Percentiles rank a stretch among this genome's conserved stretches.
These are phyloP conservation scores for Mizuhopecten yessoensis DNA, from an alignment of 1,140 invertebrate genomes.

Conservation along the genomic window DNA sequence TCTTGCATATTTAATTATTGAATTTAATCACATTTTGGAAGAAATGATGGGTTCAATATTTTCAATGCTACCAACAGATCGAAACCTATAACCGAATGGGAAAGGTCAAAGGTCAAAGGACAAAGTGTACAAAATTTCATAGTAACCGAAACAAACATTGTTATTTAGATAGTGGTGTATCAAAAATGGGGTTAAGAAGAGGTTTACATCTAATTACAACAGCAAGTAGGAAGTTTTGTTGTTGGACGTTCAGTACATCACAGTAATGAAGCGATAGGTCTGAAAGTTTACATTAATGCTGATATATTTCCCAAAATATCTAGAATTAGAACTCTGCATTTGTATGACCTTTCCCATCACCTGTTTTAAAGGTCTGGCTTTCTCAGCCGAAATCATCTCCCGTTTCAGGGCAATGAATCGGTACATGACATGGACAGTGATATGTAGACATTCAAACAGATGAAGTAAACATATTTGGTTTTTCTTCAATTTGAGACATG, in stretches of 20 bases:
- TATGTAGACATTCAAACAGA: slow-evolving; percentile 27
- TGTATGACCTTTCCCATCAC: background rate
- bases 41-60: slow-evolving; percentile 39
- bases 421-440: background rate
- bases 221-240: background rate
- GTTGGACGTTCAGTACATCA: background rate
- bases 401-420: background rate
- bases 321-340: background rate
- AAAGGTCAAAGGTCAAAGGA: slow-evolving; percentile 6
- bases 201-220: background rate
- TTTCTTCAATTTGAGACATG: slow-evolving; percentile 39
- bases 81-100: slow-evolving; percentile 37
- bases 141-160: background rate
- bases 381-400: background rate
- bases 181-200: background rate
- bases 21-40: slow-evolving; percentile 40
- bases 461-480: slow-evolving; percentile 35
- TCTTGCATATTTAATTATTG: slow-evolving; percentile 40
- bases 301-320: background rate
- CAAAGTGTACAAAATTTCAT: background rate
- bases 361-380: slow-evolving; percentile 1
- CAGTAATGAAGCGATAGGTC: background rate
- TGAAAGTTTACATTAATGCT: background rate
- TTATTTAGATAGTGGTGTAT: too few species aligned
- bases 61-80: slow-evolving; percentile 32